phyloP scores from a whole-genome alignment of 2,797 vertebrate genomes.

The Fistularia commersonii region DNA sequence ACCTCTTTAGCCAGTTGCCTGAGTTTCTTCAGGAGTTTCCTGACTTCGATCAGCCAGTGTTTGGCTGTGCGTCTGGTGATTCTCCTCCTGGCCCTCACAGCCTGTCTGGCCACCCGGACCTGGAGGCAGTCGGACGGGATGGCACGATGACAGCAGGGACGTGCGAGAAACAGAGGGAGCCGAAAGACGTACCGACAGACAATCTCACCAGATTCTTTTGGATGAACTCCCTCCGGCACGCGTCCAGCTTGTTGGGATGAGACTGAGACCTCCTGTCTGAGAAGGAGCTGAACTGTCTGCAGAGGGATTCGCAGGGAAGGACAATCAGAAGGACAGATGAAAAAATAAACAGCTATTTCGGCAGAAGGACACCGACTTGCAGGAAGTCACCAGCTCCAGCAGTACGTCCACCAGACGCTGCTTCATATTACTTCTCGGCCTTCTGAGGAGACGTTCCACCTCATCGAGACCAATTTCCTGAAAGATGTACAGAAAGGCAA shows the following conservation, averaged over 20 bases:
- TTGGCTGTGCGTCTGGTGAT: slow-evolving; percentile 72
- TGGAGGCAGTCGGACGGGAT: slow-evolving; percentile 39
- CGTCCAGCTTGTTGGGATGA: slow-evolving; percentile 85
- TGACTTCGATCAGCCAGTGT: slow-evolving; percentile 76
- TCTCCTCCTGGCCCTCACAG: slow-evolving; percentile 63
- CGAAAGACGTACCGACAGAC: too few species aligned
- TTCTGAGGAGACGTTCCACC: slow-evolving; percentile 79
- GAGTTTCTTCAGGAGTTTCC: slow-evolving; percentile 80
- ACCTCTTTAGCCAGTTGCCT: slow-evolving; percentile 85
- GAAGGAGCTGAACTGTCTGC: slow-evolving; percentile 80
- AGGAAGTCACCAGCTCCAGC: slow-evolving; percentile 86
- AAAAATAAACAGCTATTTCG: not conserved
- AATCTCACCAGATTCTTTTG: slow-evolving; percentile 81
- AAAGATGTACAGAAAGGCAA: slow-evolving; percentile 1
- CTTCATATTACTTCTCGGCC: slow-evolving; percentile 76
- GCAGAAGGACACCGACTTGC: slow-evolving; percentile 76
- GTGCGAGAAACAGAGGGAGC: not conserved
- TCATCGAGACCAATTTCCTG: slow-evolving; percentile 86
- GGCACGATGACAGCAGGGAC: not conserved
- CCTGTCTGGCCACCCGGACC: slow-evolving; percentile 82
- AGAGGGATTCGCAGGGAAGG: slow-evolving; percentile 13
- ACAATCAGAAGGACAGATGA: not conserved
- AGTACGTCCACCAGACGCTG: slow-evolving; percentile 78
- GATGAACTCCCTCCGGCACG: slow-evolving; percentile 77
- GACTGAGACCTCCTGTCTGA: slow-evolving; percentile 77